Percentiles rank a stretch among this genome's conserved stretches.
Evolutionary conservation across 2,888 invertebrate species (phyloP).

Genomic region (Drosophila cracens): DNA sequence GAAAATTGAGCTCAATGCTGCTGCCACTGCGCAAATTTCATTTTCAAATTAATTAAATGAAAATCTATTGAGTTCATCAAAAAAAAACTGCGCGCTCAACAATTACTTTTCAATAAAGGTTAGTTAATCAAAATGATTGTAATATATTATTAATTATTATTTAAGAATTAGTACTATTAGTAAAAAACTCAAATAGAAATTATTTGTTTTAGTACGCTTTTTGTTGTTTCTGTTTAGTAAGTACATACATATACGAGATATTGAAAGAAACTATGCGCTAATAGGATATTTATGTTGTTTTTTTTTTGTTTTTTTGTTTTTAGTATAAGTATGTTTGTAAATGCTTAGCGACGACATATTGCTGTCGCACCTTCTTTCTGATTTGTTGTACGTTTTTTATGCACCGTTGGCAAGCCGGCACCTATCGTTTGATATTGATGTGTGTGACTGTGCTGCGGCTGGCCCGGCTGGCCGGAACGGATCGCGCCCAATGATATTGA

Average conservation of each 20-base stretch:
- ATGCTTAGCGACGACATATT: conserved; percentile 84
- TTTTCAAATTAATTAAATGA: conserved; percentile 61
- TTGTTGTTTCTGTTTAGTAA: conserved; percentile 34
- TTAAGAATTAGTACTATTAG: conserved; percentile 26
- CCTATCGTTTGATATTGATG: conserved; percentile 78
- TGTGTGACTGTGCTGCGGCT: conserved; percentile 70
- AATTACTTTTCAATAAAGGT: conserved; percentile 53
- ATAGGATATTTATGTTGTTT: conserved; percentile 62
- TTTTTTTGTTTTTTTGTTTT: conserved; percentile 30
- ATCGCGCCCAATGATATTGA: conserved; percentile 95
- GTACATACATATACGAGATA: conserved; percentile 68
- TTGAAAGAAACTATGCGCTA: conserved; percentile 78
- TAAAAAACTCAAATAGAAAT: conserved; percentile 56
- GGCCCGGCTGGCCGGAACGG: conserved; percentile 86
- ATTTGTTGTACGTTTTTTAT: conserved; percentile 88
- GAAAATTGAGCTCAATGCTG: conserved; percentile 61
- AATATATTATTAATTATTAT: conserved; percentile 30
- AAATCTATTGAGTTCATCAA: conserved; percentile 34
- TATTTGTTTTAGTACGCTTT: conserved; percentile 36
- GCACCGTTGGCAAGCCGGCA: conserved; percentile 87
- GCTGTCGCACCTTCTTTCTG: conserved; percentile 86
- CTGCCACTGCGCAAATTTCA: conserved; percentile 59
- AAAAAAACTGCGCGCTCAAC: conserved; percentile 60
- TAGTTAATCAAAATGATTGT: conserved; percentile 52
- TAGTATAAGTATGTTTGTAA: conserved; percentile 46